A percentile compares a stretch with the other conserved stretches of the same genome.
These are phyloP conservation scores for Drosophila melanica DNA, from an alignment of 1,140 invertebrate species.

Conservation along the genomic window DNA sequence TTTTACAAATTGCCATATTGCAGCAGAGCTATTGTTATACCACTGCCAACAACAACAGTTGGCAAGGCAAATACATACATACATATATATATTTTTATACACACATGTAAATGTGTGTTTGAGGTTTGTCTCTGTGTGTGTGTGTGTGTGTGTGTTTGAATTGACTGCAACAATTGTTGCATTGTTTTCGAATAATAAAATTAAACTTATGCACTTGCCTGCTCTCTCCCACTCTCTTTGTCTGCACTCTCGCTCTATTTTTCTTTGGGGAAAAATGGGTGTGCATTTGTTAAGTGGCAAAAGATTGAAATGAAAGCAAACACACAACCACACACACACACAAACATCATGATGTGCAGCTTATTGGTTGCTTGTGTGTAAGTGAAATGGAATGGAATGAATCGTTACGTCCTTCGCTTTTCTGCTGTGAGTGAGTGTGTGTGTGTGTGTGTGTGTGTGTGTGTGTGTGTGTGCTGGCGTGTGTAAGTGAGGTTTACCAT, in stretches of 20 bases:
- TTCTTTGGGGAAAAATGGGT: constrained; percentile 44
- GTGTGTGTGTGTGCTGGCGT: constrained; percentile 19
- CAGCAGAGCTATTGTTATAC: constrained; percentile 42
- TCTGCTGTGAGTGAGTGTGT: constrained; percentile 10
- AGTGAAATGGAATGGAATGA: constrained; percentile 80
- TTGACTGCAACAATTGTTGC: constrained; percentile 65
- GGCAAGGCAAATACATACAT: constrained; percentile 4
- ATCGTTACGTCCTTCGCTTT: constrained; percentile 52
- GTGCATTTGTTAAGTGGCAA: constrained; percentile 80
- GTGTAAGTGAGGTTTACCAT: constrained; percentile 57
- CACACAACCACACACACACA: constrained; percentile 35
- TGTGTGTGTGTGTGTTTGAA: constrained; percentile 26
- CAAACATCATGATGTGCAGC: constrained; percentile 58
- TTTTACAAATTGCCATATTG: constrained; percentile 76
- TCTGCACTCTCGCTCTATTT: background rate
- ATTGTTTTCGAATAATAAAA: constrained; percentile 82
- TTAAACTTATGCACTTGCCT: constrained; percentile 72
- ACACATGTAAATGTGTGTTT: background rate
- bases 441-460: background rate
- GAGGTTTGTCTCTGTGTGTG: constrained; percentile 6
- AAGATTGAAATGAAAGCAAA: constrained; percentile 79
- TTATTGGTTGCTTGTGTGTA: constrained; percentile 68
- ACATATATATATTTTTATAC: background rate
- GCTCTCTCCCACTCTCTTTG: constrained; percentile 7
- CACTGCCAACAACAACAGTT: constrained; percentile 24